A percentile compares a stretch with the other conserved stretches of the same genome.
Conservation (phyloP, 2,797 vertebrate species). For the Enteromius mattozi region DNA sequence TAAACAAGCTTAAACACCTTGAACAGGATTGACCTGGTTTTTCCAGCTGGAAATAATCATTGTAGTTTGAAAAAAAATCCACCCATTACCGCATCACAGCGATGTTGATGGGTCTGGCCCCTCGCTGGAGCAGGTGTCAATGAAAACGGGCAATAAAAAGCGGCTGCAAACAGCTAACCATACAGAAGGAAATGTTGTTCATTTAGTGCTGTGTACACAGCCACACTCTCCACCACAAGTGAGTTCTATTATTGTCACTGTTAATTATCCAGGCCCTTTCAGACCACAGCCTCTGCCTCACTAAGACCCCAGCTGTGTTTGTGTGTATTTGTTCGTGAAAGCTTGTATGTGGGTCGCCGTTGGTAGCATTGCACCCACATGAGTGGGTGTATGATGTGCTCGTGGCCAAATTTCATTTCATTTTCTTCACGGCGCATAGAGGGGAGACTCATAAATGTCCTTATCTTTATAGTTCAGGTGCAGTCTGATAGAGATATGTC, state of each 20-base stretch:
- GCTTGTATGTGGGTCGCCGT: conserved; percentile 28
- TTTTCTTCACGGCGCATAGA: conserved; percentile 68
- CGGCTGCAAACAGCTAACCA: conserved; percentile 64
- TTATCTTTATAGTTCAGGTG: conserved; percentile 81
- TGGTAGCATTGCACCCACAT: conserved; percentile 1
- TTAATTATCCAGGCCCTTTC: conserved; percentile 73
- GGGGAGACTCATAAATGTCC: conserved; percentile 61
- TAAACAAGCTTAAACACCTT: conserved; percentile 14
- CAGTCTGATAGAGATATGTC: conserved; percentile 71
- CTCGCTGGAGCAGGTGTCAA: conserved; percentile 69
- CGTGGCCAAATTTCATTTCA: conserved; percentile 60
- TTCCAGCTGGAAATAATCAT: conserved; percentile 24
- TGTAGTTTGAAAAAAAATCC: neutral
- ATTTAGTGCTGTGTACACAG: conserved; percentile 75
- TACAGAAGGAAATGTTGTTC: conserved; percentile 69
- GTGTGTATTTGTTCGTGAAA: conserved; percentile 25
- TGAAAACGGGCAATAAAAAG: conserved; percentile 72
- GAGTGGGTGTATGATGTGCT: conserved; percentile 17
- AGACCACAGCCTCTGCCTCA: conserved; percentile 54
- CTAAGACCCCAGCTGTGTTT: conserved; percentile 47
- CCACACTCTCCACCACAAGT: conserved; percentile 37
- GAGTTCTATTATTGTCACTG: conserved; percentile 67
- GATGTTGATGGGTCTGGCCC: conserved; percentile 71
- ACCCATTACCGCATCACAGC: conserved; percentile 63
- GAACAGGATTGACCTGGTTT: neutral